Evolutionary conservation across 2,888 invertebrate genomes (phyloP), one percentile per base, ranked within the genome.

Genomic region (Lasioglossum leucozonium): DNA sequence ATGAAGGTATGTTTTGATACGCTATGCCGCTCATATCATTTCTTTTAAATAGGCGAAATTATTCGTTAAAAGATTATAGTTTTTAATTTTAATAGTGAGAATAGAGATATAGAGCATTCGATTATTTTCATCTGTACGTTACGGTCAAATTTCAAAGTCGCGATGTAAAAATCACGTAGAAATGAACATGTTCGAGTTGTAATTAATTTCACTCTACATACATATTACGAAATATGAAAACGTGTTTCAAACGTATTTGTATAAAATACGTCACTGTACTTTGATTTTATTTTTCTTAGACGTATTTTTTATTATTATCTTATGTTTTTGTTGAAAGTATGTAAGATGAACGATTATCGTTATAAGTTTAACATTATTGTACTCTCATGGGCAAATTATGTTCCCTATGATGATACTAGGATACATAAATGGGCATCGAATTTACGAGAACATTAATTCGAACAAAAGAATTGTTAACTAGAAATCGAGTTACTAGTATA

Each of bases 261-360:
- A 85, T 83, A 58, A 84, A 78, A 72, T 75, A 87, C 91, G 93
- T 92, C 94, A 93, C 93, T 92, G 92, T 86, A 87, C 89, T 89
- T 90, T 47, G 81, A 88, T 87, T 88, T 79, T 79, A 81, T 79
- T 87, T 83, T 79, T 88, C 82, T 84, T 79, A 74, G 77, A 77
- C 72, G 22, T 77, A 77, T 82, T 87, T 84, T 79, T 62, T 87
- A 84, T 83, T 74, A 82, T 91, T 89, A 77, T 85, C 77, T 90
- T 93, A 79, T 89, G 80, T 90, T 79, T 92, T 87, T 87, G 92
- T 93, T 90, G 87, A 94, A 94, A 95, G 95, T 95, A 95, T 95
- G 95, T 95, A 95, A 95, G 95, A 95, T 92, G 92, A 89, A 91
- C 80, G 81, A 82, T 92, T 89, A 80, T 86, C 87, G 82, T 79